phyloP scores from a whole-genome alignment of 2,113 vertebrate genomes.

The Excalfactoria chinensis region DNA sequence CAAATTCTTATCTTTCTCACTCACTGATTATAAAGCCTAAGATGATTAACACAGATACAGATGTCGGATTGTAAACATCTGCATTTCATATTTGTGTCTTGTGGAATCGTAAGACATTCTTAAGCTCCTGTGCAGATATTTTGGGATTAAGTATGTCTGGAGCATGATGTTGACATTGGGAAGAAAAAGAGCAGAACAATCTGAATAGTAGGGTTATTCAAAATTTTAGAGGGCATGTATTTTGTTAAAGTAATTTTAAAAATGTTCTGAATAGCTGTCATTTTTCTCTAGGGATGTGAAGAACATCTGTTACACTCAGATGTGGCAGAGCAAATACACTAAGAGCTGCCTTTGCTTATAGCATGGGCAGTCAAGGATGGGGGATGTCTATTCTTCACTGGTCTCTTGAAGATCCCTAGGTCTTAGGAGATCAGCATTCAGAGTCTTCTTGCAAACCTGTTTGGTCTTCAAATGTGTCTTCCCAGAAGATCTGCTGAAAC shows the following conservation, averaged over 20 bases:
- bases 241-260: conserved; percentile 10
- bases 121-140: conserved; percentile 66
- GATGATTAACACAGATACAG: conserved; percentile 45
- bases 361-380: not conserved
- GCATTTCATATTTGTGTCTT: conserved; percentile 48
- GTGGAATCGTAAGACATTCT: conserved; percentile 45
- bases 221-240: not conserved
- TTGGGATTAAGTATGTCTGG: conserved; percentile 33
- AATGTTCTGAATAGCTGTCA: not conserved
- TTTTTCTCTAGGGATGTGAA: not conserved
- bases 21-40: conserved; percentile 46
- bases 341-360: not conserved
- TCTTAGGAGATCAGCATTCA: not conserved
- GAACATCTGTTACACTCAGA: not conserved
- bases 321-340: not conserved
- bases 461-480: not conserved
- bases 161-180: not conserved
- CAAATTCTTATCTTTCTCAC: not conserved
- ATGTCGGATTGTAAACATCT: conserved; percentile 49
- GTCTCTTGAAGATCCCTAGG: not conserved
- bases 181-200: conserved; percentile 26
- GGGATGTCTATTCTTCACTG: not conserved
- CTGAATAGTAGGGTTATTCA: not conserved
- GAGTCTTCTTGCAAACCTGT: not conserved
- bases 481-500: not conserved